Evolutionary conservation across 2,113 vertebrate genomes (phyloP), one percentile per base, ranked within the genome.

Genomic region (Sorex araneus): DNA sequence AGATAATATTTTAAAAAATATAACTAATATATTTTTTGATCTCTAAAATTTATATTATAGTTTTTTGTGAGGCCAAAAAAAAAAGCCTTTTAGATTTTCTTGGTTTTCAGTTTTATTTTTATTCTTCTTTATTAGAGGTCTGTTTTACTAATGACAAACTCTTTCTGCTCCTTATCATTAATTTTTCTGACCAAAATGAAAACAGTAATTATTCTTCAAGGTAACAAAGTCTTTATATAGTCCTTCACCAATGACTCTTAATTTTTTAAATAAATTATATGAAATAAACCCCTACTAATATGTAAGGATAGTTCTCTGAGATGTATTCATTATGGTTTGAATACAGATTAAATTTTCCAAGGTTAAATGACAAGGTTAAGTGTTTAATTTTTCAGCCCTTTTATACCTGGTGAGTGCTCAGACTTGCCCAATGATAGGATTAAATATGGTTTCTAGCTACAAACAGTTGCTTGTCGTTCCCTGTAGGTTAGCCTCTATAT

Each of bases 401-500:
- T 97, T 96, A 89, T 95, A 96, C 94, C 92, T 95, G 94, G 82
- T 77, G 75, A 94, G 60, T 90, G 92, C 83, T 89, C 91, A 96
- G 78, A 50, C 94, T 96, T 97, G 94, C 69, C 89, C 97, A 98
- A 97, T 95, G 97, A 97, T 92, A 96, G 97, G 96, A 98, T 98
- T 98, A 98, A 98, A 98, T 97, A 90, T 95, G 83, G 82, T 97
- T 97, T 96, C 96, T 87, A 96, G 87, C 94, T 97, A 96, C 87
- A 97, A 98, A 98, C 95, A 96, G 92, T 97, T 96, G 67, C 92
- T 97, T 96, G 93, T 95, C 0, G 0, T 93, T 97, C 96, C 95
- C 95, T 87, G 28, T 97, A 97, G 98, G 88, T 96, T 97, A 95
- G 70, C 30, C 66, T 95, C 93, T 95, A 87, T 96, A 97, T 95